These are phyloP conservation scores for Cariama cristata DNA, from an alignment of 2,113 vertebrate genomes.

Conservation along the genomic window DNA sequence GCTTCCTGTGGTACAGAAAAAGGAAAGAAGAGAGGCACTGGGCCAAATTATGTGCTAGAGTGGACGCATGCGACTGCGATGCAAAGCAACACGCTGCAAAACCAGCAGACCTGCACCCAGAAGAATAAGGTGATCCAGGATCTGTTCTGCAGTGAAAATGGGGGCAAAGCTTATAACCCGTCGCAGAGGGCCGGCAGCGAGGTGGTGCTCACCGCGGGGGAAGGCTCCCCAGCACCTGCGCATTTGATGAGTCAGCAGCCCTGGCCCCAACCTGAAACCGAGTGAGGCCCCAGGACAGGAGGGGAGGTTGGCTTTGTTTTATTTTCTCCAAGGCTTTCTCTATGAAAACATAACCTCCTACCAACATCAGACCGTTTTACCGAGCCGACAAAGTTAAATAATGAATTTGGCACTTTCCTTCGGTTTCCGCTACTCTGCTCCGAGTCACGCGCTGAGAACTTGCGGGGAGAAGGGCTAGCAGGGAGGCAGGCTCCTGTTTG, in stretches of 20 bases:
- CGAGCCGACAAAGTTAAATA: neutral
- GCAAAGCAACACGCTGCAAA: neutral
- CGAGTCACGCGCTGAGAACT: neutral
- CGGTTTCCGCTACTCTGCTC: neutral
- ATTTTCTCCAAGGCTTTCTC: slow-evolving; percentile 49
- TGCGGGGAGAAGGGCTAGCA: neutral
- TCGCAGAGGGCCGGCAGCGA: neutral
- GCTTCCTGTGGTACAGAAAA: slow-evolving; percentile 61
- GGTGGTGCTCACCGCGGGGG: neutral
- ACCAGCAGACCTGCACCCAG: neutral
- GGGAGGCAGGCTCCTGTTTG: neutral
- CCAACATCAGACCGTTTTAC: slow-evolving; percentile 17
- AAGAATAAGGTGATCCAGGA: neutral
- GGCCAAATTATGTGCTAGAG: slow-evolving; percentile 48
- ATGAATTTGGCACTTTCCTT: slow-evolving; percentile 9
- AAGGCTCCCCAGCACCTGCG: slow-evolving; percentile 11
- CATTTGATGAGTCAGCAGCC: slow-evolving; percentile 13
- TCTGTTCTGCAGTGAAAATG: neutral
- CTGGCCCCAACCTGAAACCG: neutral
- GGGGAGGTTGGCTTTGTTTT: slow-evolving; percentile 27
- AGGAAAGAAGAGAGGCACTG: slow-evolving; percentile 8
- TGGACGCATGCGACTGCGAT: fast-evolving
- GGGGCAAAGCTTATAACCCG: neutral
- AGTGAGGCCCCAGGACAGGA: neutral
- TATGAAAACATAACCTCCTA: slow-evolving; percentile 58